Percentiles rank a stretch among this genome's conserved stretches.
These are phyloP conservation scores for Anthopleura xanthogrammica DNA, from an alignment of 92 coral and sea anemone genomes.

Conservation along the genomic window DNA sequence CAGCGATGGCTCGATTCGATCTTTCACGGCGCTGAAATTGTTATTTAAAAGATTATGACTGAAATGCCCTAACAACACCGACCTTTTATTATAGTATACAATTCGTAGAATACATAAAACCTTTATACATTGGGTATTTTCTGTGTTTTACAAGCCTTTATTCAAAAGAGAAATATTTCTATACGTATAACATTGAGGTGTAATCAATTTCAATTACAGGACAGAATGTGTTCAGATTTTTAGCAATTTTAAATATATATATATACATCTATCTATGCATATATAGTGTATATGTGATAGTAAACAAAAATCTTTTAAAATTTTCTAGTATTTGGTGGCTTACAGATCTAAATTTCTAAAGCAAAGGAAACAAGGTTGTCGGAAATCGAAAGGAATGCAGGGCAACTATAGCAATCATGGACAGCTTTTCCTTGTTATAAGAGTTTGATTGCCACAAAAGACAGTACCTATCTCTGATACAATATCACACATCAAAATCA, in stretches of 20 bases:
- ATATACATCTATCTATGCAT: conserved; percentile 24
- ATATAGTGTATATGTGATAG: conserved; percentile 25
- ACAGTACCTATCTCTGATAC: conserved; percentile 1
- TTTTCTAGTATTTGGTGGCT: conserved; percentile 8
- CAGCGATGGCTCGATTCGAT: not conserved
- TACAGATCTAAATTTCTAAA: not conserved
- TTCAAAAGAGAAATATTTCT: conserved; percentile 28
- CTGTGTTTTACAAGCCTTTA: conserved; percentile 40
- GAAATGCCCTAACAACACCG: conserved; percentile 12
- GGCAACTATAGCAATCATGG: not conserved
- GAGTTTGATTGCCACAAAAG: conserved; percentile 12
- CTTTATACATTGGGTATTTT: conserved; percentile 9
- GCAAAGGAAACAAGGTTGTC: not conserved
- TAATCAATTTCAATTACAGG: conserved; percentile 30
- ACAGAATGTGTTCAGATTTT: conserved; percentile 15
- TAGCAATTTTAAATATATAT: conserved; percentile 28
- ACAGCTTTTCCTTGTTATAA: not conserved
- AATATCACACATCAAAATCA: conserved; percentile 24
- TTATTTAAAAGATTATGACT: not conserved
- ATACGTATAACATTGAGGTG: conserved; percentile 30
- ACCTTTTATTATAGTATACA: conserved; percentile 8
- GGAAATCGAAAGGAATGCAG: not conserved
- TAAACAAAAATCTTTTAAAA: not conserved
- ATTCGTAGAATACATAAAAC: conserved; percentile 9
- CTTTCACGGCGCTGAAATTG: not conserved